Conservation (phyloP, 2,888 invertebrate genomes). For the Xanthorhoe designata region DNA sequence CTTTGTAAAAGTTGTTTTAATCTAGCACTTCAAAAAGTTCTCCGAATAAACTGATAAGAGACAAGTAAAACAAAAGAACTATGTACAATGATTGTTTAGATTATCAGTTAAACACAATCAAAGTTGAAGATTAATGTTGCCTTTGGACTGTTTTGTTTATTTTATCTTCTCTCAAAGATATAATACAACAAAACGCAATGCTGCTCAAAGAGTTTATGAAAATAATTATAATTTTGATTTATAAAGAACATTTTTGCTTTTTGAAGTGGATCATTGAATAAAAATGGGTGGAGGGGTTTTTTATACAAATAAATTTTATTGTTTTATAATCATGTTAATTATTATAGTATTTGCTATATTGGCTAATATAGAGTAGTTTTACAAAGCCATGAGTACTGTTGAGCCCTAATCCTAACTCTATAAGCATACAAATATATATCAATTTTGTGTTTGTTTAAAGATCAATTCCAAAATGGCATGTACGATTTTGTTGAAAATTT, state of each 20-base stretch:
- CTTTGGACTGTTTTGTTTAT: slow-evolving; percentile 14
- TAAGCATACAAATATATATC: no score
- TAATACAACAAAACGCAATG: not conserved
- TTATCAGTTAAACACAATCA: slow-evolving; percentile 24
- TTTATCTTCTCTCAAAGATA: not conserved
- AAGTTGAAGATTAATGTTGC: slow-evolving; percentile 20
- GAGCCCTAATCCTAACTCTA: no score
- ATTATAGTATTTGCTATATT: no score
- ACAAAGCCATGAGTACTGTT: no score
- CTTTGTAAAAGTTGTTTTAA: slow-evolving; percentile 22
- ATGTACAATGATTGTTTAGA: slow-evolving; percentile 10
- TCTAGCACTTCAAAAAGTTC: slow-evolving; percentile 13
- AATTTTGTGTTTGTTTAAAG: no score
- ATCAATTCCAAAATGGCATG: no score
- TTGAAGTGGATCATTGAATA: no score
- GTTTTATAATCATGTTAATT: no score
- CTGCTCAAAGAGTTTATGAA: not conserved
- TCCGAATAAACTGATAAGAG: slow-evolving; percentile 26
- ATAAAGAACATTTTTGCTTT: not conserved
- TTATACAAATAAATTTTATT: no score
- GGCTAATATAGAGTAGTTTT: no score
- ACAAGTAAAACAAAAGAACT: slow-evolving; percentile 28
- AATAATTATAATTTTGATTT: not conserved
- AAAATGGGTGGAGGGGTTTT: no score
- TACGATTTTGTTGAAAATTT: no score